phyloP scores from a whole-genome alignment of 1,140 invertebrate genomes.

The Kradibia gibbosae region DNA sequence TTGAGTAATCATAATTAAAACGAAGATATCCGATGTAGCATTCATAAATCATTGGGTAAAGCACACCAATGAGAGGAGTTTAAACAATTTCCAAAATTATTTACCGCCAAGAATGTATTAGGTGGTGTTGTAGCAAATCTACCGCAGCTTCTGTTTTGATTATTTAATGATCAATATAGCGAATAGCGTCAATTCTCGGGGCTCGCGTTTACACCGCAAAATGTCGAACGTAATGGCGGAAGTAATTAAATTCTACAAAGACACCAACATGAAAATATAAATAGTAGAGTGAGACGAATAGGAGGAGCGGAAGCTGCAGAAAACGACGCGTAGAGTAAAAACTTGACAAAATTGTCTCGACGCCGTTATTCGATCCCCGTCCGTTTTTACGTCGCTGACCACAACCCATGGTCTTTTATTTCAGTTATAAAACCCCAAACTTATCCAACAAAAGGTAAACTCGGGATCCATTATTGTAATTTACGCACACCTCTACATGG shows the following conservation, averaged over 20 bases:
- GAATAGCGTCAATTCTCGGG: not conserved
- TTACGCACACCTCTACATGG: not conserved
- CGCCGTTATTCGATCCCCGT: conserved; percentile 33
- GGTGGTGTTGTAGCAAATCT: not conserved
- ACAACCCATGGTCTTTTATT: not conserved
- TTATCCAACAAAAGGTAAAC: not conserved
- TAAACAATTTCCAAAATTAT: not conserved
- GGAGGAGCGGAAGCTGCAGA: conserved; percentile 9
- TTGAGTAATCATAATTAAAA: too few relatives aligned
- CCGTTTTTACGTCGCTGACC: conserved; percentile 15
- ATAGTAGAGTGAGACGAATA: not conserved
- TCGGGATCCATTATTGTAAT: conserved; percentile 6
- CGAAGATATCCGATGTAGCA: too few relatives aligned
- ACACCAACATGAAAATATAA: conserved; percentile 24
- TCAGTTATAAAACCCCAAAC: not conserved
- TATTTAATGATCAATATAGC: not conserved
- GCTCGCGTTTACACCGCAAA: conserved; percentile 16
- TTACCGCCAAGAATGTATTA: not conserved
- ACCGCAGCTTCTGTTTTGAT: not conserved
- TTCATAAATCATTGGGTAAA: too few relatives aligned
- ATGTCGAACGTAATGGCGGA: conserved; percentile 35
- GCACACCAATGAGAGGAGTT: too few relatives aligned
- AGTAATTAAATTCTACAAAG: conserved; percentile 46
- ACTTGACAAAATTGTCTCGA: conserved; percentile 27
- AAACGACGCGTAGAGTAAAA: conserved; percentile 36